Base-by-base conservation (phyloP, 1,140 invertebrate species). In the Drosophila guanche region DNA sequence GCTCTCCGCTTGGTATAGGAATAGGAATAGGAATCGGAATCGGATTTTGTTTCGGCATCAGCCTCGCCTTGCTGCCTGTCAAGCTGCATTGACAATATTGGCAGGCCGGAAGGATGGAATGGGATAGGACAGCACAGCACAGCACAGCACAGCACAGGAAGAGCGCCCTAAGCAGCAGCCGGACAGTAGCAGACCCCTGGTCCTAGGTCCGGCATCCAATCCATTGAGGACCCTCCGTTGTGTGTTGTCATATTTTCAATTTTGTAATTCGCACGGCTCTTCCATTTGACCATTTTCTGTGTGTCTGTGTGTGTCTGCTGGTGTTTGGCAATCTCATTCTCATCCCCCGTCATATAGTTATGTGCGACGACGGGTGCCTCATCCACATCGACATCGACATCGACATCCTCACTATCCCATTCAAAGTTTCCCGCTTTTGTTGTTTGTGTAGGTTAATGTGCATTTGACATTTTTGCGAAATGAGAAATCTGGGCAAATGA, bases 211-310 rank as follows among this genome's bases (percentile, higher is more conserved):
- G 42, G 51, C 27, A n/a, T 20, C 47, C 27, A 53, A 37, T 27
- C 42, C 54, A 50, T 48, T 52, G 59, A 69, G 73, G 45, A 68
- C 77, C 72, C 33, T 37, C 33, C 77, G 62, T 67, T 47, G 33
- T 76, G 72, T 62, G 73, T 85, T 85, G 80, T 85, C 81, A 85
- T 85, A 85, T 85, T 85, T 85, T 85, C 81, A 85, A 85, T 85
- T 85, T 85, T 60, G 81, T 74, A 76, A 80, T 85, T 76, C 78
- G 79, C 78, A 79, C 58, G 53, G 58, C 62, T 78, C 52, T 59
- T 75, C 73, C 29, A 48, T 51, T 56, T 77, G 54, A 73, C 54
- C 58, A 63, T 58, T 50, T 43, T 43, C 16, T 23, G 14, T 42
- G 22, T 45, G 41, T 25, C 25, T 27, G 12, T 20, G 27, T 54